These are phyloP conservation scores for Lytechinus pictus DNA, from an alignment of 35 echinoderm and acorn worm genomes.

Conservation along the genomic window DNA sequence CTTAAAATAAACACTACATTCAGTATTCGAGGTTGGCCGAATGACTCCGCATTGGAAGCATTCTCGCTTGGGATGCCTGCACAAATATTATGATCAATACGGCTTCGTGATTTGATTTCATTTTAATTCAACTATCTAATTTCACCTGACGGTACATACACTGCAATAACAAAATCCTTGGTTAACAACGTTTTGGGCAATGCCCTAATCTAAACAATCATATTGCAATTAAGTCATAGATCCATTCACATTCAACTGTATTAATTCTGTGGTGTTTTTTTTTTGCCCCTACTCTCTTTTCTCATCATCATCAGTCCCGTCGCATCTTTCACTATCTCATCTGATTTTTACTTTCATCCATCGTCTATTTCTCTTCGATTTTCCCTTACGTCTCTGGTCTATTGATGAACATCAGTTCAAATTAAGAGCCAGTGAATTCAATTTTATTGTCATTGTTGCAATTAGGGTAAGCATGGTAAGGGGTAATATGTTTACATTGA, in stretches of 20 bases:
- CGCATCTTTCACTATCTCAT: neutral
- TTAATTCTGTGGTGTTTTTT: neutral
- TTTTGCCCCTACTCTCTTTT: neutral
- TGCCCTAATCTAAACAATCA: neutral
- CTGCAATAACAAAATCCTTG: neutral
- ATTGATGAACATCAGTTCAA: neutral
- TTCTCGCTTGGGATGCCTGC: neutral
- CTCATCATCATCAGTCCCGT: neutral
- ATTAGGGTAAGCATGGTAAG: constrained; percentile 18
- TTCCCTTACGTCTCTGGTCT: neutral
- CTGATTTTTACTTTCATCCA: neutral
- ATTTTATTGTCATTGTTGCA: constrained; percentile 5
- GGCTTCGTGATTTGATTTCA: neutral
- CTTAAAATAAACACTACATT: neutral
- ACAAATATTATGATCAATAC: neutral
- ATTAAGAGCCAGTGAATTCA: constrained; percentile 10
- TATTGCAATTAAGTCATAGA: neutral
- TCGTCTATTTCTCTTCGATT: neutral
- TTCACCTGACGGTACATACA: neutral
- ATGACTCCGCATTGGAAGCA: neutral
- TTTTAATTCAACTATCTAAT: constrained; percentile 14
- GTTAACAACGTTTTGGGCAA: neutral
- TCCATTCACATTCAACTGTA: neutral
- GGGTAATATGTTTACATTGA: constrained; percentile 4
- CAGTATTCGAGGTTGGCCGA: neutral